Conservation (phyloP, 2,888 invertebrate genomes). For the Steinernema carpocapsae region DNA sequence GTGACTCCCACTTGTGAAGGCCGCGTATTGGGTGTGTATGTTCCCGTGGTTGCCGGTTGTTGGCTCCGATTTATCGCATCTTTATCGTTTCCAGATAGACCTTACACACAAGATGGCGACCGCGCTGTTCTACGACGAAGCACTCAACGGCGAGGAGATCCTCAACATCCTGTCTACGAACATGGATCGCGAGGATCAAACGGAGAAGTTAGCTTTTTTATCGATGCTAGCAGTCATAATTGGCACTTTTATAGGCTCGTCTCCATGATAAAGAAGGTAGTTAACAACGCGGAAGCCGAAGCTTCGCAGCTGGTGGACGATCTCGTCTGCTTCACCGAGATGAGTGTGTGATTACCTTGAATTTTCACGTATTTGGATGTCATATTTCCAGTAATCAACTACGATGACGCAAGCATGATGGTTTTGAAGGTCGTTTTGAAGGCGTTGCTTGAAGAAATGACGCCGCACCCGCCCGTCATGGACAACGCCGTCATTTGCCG, state of each 20-base stretch:
- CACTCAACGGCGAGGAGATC: background rate
- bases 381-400: constrained; percentile 51
- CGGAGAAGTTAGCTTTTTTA: background rate
- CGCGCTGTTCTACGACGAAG: background rate
- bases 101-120: constrained; percentile 10
- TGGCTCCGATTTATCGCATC: too few species aligned
- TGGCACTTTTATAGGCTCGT: background rate
- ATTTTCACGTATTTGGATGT: background rate
- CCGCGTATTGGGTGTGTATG: too few species aligned
- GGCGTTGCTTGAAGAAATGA: constrained; percentile 47
- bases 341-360: background rate
- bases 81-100: too few species aligned
- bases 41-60: too few species aligned
- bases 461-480: constrained; percentile 10
- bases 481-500: constrained; percentile 22
- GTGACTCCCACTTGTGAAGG: too few species aligned
- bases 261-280: constrained; percentile 5
- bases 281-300: background rate
- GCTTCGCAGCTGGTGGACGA: constrained; percentile 1
- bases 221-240: background rate
- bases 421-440: constrained; percentile 89
- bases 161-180: background rate
- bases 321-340: background rate
- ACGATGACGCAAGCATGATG: constrained; percentile 92
- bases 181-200: background rate